Evolutionary conservation across 2,888 invertebrate species (phyloP), one percentile per base, ranked within the genome.

Genomic region (Dromius quadrimaculatus): DNA sequence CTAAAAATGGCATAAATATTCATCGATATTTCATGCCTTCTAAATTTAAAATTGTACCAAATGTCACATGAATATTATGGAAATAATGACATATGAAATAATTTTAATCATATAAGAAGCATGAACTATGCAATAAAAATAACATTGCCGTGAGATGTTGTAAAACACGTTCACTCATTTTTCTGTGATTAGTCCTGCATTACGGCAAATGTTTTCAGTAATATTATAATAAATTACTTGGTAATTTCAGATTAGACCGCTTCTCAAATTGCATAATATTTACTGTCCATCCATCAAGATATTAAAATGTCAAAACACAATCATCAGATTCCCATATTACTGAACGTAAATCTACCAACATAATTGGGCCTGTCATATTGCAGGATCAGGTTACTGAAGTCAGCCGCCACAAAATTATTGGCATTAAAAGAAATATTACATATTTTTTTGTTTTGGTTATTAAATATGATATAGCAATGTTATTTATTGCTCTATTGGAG

Each of bases 291-390:
- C 50, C 50, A 54, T 54, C 50, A 54, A n/a, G 50, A 15, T 28
- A 54, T 54, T 54, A 54, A 54, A 54, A 28, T 28, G 50, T 54
- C 50, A 28, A 54, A 50, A 54, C 50, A 28, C 23, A 54, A 54
- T 54, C 28, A 54, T 54, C 50, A 15, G 28, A 54, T 54, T 54
- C 28, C 28, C 50, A 23, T 23, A 54, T 54, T 54, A 54, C 28
- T 28, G 50, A 13, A 54, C 50, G 28, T 54, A 54, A 54, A 54
- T 54, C 50, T 54, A 54, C 50, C 23, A 54, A 54, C 13, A 54
- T 54, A 54, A 54, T 54, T 54, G 50, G n/a, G 28, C 15, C 13
- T 28, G 50, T 41, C 41, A 41, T 8, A 17, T 15, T 38, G 28
- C 43, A n/a, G 19, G 17, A 19, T 19, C 2, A 45, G 43, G 17